These are phyloP conservation scores for Lamellibrachia columna DNA, from an alignment of 2,888 invertebrate species.

Conservation along the genomic window DNA sequence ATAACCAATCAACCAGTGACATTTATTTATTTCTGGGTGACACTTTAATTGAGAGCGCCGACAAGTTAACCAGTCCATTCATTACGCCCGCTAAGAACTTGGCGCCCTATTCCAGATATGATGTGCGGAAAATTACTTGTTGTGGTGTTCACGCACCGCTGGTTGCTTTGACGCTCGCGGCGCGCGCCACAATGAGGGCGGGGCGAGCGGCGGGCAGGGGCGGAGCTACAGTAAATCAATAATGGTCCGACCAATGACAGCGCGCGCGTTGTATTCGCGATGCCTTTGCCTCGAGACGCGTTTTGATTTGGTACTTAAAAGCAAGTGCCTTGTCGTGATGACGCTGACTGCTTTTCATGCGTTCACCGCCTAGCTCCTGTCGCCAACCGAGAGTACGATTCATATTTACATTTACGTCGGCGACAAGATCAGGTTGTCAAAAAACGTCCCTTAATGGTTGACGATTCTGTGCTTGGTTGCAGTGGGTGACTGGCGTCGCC, in stretches of 20 bases:
- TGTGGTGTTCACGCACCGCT: neutral
- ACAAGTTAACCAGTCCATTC: neutral
- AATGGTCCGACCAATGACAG: neutral
- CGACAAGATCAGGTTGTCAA: slow-evolving; percentile 7
- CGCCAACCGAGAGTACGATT: neutral
- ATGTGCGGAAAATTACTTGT: neutral
- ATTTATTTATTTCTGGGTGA: slow-evolving; percentile 11
- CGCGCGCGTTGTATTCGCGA: neutral
- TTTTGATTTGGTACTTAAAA: slow-evolving; percentile 16
- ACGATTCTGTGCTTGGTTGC: slow-evolving; percentile 10
- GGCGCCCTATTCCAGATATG: neutral
- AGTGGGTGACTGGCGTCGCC: neutral
- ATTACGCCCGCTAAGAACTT: neutral
- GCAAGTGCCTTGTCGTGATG: neutral
- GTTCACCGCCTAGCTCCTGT: neutral
- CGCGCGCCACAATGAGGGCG: neutral
- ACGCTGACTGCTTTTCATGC: neutral
- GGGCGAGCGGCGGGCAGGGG: neutral
- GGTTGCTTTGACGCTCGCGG: neutral
- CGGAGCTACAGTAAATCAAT: slow-evolving; percentile 3
- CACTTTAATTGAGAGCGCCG: neutral
- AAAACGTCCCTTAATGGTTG: neutral
- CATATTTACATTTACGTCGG: neutral
- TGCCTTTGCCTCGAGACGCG: neutral
- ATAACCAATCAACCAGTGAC: neutral